A percentile compares a stretch with the other conserved stretches of the same genome.
phyloP scores from a whole-genome alignment of 92 coral and sea anemone genomes.

The Porites lobata region DNA sequence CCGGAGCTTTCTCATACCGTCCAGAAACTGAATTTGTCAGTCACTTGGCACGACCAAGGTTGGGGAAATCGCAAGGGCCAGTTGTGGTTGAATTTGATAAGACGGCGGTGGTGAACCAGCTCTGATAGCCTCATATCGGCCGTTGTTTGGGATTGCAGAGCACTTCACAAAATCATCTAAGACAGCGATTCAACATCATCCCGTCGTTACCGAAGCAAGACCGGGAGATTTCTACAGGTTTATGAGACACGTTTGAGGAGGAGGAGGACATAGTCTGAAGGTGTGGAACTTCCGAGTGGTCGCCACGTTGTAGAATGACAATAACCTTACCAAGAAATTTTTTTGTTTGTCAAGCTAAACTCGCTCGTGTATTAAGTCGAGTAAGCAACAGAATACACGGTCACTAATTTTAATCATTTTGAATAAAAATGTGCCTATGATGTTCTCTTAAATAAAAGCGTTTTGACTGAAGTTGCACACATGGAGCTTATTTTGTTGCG shows the following conservation, averaged over 20 bases:
- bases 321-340: too few relatives aligned
- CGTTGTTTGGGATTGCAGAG: slow-evolving; percentile 76
- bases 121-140: slow-evolving; percentile 27
- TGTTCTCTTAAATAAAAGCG: too few relatives aligned
- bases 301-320: not conserved
- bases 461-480: too few relatives aligned
- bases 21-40: slow-evolving; percentile 36
- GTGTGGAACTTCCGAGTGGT: slow-evolving; percentile 57
- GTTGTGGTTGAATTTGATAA: slow-evolving; percentile 54
- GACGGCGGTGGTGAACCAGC: not conserved
- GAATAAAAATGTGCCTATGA: too few relatives aligned
- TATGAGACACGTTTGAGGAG: slow-evolving; percentile 80
- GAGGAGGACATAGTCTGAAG: slow-evolving; percentile 70
- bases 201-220: slow-evolving; percentile 49
- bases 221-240: slow-evolving; percentile 73
- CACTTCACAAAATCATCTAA: slow-evolving; percentile 34
- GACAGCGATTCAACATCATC: slow-evolving; percentile 24
- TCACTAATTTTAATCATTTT: too few relatives aligned
- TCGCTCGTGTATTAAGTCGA: too few relatives aligned
- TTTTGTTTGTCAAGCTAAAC: too few relatives aligned
- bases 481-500: too few relatives aligned
- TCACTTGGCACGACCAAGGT: slow-evolving; percentile 74
- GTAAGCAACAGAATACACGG: too few relatives aligned
- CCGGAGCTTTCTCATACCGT: slow-evolving; percentile 46
- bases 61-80: slow-evolving; percentile 72